Evolutionary conservation across 1,140 invertebrate genomes (phyloP).

Genomic region (Carposina sasakii): DNA sequence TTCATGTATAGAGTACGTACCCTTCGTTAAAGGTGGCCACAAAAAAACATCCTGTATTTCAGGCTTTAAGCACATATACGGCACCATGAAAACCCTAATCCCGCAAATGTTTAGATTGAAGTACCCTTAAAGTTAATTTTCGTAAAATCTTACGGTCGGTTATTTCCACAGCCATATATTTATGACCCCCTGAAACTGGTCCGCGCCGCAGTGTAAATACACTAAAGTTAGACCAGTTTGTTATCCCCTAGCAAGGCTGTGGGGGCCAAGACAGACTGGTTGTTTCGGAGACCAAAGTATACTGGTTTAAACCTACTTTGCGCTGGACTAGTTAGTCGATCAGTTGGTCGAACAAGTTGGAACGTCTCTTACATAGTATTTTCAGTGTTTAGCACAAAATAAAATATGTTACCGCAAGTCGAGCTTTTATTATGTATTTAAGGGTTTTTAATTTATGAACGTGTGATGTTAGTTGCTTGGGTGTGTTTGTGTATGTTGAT

Average conservation of each 20-base stretch:
- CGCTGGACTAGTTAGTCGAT: conserved; percentile 24
- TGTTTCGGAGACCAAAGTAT: conserved; percentile 25
- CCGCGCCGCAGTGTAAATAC: neutral
- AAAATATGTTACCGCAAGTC: conserved; percentile 47
- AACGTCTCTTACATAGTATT: conserved; percentile 34
- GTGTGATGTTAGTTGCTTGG: no score
- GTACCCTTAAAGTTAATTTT: conserved; percentile 62
- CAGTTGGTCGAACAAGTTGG: conserved; percentile 32
- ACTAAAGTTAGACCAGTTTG: conserved; percentile 8
- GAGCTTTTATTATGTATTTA: conserved; percentile 40
- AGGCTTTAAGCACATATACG: no score
- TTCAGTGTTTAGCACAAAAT: conserved; percentile 50
- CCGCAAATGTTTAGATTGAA: conserved; percentile 54
- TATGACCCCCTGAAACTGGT: conserved; percentile 8
- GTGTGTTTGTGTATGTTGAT: no score
- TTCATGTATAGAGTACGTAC: no score
- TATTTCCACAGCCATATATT: conserved; percentile 18
- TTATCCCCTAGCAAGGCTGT: conserved; percentile 17
- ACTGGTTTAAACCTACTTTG: conserved; percentile 19
- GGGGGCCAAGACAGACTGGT: conserved; percentile 35
- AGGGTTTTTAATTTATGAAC: no score
- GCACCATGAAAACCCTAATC: conserved; percentile 49
- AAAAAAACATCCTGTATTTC: no score
- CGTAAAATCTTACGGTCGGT: conserved; percentile 54
- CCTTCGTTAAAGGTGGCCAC: no score